Evolutionary conservation across 2,888 invertebrate genomes (phyloP).

Genomic region (Heliconius erato): DNA sequence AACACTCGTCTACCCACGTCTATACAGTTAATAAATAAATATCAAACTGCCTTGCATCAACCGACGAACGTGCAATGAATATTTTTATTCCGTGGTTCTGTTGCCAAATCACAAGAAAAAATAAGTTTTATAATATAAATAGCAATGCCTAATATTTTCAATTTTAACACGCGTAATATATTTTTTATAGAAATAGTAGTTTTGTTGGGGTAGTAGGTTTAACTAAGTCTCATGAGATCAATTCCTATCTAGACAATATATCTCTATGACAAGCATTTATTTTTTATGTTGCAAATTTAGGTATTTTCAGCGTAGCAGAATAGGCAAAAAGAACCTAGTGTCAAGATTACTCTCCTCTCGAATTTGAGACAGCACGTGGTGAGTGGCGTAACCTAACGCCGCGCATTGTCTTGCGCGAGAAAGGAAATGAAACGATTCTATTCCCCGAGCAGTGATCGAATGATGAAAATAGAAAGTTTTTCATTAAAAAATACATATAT

Average conservation of each 20-base stretch:
- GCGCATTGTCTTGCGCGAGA: background rate
- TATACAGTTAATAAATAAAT: slow-evolving; percentile 44
- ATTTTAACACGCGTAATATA: background rate
- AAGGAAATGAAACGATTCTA: background rate
- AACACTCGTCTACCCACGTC: slow-evolving; percentile 45
- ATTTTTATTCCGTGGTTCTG: slow-evolving; percentile 1
- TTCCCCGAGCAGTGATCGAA: too few species aligned
- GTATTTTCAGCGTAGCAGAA: background rate
- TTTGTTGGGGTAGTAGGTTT: background rate
- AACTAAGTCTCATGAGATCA: too few species aligned
- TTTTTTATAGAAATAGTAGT: background rate
- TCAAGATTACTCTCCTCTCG: too few species aligned
- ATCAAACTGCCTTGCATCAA: slow-evolving; percentile 38
- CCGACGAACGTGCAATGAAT: slow-evolving; percentile 17
- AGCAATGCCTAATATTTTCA: background rate
- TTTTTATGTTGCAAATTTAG: background rate
- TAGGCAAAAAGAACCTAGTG: background rate
- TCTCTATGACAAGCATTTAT: too few species aligned
- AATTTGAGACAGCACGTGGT: background rate
- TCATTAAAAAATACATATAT: background rate
- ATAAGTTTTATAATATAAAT: slow-evolving; percentile 2
- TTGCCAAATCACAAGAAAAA: background rate
- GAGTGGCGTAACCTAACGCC: background rate
- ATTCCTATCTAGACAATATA: too few species aligned
- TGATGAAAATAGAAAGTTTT: background rate